Percentiles rank a stretch among this genome's conserved stretches.
Conservation (phyloP, 2,113 vertebrate species). For the Hippocampus zosterae region DNA sequence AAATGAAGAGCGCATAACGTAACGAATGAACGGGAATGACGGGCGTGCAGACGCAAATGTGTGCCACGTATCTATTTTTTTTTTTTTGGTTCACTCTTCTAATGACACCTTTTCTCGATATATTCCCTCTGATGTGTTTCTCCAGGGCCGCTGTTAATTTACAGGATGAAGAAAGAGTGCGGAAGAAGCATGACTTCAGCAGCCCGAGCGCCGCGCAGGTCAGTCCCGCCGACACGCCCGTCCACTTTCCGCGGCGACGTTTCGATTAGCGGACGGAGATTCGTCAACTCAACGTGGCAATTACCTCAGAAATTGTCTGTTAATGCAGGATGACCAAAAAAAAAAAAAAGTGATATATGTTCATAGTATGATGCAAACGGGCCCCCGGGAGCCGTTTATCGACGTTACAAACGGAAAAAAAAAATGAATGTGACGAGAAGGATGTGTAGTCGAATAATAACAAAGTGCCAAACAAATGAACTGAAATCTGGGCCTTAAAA, state of each 20-base stretch:
- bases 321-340: neutral
- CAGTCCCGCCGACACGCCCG: conserved; percentile 24
- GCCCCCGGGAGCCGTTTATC: no score
- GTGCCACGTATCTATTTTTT: conserved; percentile 6
- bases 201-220: conserved; percentile 56
- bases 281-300: conserved; percentile 10
- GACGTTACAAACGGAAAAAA: no score
- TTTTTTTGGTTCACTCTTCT: conserved; percentile 8
- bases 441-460: no score
- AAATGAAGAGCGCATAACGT: conserved; percentile 7
- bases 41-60: neutral
- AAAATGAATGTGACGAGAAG: neutral
- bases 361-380: neutral
- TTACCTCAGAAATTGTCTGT: neutral
- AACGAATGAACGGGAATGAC: conserved; percentile 30
- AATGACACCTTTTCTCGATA: neutral
- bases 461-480: neutral
- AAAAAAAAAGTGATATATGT: neutral
- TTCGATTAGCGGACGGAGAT: conserved; percentile 44
- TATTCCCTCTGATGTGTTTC: conserved; percentile 12
- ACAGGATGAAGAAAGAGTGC: conserved; percentile 48
- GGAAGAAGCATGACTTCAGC: conserved; percentile 54
- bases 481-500: neutral
- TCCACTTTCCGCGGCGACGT: conserved; percentile 29
- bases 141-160: conserved; percentile 53